phyloP scores from a whole-genome alignment of 2,888 invertebrate genomes.

The Pachydiplax longipennis region DNA sequence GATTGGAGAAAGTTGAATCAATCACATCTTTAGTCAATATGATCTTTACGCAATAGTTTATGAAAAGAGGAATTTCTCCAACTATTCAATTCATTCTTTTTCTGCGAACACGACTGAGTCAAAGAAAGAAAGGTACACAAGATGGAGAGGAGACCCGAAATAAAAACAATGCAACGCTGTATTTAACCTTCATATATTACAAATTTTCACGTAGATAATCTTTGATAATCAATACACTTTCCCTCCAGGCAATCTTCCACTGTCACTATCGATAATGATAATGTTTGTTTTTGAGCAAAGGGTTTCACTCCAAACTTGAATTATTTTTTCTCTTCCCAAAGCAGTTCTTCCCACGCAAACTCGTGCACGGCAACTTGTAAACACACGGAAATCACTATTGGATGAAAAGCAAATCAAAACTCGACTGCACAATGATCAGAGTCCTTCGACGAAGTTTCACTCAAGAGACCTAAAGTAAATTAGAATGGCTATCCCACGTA shows the following conservation, averaged over 20 bases:
- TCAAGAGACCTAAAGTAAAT: no score
- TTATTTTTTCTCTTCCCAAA: neutral
- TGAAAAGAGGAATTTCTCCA: no score
- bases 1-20: no score
- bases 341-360: neutral
- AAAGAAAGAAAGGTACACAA: no score
- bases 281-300: constrained; percentile 23
- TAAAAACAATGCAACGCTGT: neutral
- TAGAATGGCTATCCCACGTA: no score
- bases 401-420: neutral
- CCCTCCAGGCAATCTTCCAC: constrained; percentile 15
- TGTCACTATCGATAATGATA: neutral
- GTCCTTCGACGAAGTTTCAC: neutral
- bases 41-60: no score
- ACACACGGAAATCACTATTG: constrained; percentile 13
- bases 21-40: no score
- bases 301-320: constrained; percentile 22
- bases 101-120: no score
- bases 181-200: constrained; percentile 23
- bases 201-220: constrained; percentile 33
- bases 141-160: neutral
- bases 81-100: no score
- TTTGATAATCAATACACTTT: constrained; percentile 38
- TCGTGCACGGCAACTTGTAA: neutral
- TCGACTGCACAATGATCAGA: constrained; percentile 2